These are phyloP conservation scores for Cynopterus sphinx DNA, from an alignment of 2,797 vertebrate species.

Conservation along the genomic window DNA sequence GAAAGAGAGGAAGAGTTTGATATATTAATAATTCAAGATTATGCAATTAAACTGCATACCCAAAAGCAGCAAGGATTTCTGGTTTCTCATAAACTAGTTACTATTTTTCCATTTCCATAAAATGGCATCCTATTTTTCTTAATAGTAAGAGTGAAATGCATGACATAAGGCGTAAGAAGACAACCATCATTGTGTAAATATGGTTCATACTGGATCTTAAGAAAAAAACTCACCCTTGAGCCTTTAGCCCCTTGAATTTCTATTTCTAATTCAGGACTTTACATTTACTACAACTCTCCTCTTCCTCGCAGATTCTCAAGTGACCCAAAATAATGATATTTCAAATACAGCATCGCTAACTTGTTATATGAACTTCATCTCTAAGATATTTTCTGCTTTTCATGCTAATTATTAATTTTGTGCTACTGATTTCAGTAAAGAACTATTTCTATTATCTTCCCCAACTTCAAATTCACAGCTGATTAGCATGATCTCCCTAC, in stretches of 20 bases:
- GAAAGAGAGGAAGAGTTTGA: background rate
- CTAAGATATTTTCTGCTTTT: background rate
- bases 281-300: background rate
- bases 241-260: background rate
- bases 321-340: background rate
- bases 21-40: background rate
- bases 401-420: background rate
- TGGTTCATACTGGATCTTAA: background rate
- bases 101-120: background rate
- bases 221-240: background rate
- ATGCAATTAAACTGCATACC: background rate
- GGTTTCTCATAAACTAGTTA: background rate
- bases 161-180: background rate
- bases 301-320: background rate
- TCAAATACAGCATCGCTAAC: background rate
- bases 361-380: background rate
- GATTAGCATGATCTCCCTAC: background rate
- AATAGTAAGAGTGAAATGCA: background rate
- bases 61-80: background rate
- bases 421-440: background rate
- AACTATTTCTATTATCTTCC: background rate
- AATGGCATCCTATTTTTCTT: background rate
- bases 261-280: background rate
- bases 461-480: background rate
- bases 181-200: rapidly evolving